Percentiles rank a stretch among this genome's conserved stretches.
These are phyloP conservation scores for Helostoma temminkii DNA, from an alignment of 2,797 vertebrate genomes.

Conservation along the genomic window DNA sequence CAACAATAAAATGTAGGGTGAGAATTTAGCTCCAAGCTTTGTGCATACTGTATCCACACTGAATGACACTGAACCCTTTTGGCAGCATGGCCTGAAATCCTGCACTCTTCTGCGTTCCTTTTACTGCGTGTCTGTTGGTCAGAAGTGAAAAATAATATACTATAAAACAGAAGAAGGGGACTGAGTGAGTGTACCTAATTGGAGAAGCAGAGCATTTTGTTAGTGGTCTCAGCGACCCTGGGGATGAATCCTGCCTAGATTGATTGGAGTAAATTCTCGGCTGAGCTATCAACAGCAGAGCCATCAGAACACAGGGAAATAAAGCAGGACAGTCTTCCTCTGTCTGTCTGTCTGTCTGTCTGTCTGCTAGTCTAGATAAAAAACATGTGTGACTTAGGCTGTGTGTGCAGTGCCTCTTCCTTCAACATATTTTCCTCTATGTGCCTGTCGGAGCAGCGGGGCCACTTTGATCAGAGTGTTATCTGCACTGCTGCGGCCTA, in stretches of 20 bases:
- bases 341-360: constrained; percentile 67
- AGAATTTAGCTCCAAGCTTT: too few species aligned
- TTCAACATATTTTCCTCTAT: constrained; percentile 82
- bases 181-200: constrained; percentile 57
- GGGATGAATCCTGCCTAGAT: constrained; percentile 60
- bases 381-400: constrained; percentile 57
- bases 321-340: constrained; percentile 77
- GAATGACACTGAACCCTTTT: not conserved
- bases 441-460: constrained; percentile 78
- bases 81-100: not conserved
- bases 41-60: too few species aligned
- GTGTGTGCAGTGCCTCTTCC: constrained; percentile 66
- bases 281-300: constrained; percentile 72
- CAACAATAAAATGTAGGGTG: too few species aligned
- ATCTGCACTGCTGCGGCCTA: constrained; percentile 85
- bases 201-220: constrained; percentile 65
- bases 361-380: constrained; percentile 73
- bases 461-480: constrained; percentile 87
- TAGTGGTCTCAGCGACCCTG: constrained; percentile 64
- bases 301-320: constrained; percentile 76
- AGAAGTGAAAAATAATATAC: constrained; percentile 19
- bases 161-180: constrained; percentile 35
- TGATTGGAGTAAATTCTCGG: constrained; percentile 76
- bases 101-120: not conserved
- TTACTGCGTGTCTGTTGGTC: not conserved